Percentiles rank a stretch among this genome's conserved stretches.
These are phyloP conservation scores for Sebastiscus albofasciatus DNA, from an alignment of 2,797 vertebrate genomes.

Conservation along the genomic window DNA sequence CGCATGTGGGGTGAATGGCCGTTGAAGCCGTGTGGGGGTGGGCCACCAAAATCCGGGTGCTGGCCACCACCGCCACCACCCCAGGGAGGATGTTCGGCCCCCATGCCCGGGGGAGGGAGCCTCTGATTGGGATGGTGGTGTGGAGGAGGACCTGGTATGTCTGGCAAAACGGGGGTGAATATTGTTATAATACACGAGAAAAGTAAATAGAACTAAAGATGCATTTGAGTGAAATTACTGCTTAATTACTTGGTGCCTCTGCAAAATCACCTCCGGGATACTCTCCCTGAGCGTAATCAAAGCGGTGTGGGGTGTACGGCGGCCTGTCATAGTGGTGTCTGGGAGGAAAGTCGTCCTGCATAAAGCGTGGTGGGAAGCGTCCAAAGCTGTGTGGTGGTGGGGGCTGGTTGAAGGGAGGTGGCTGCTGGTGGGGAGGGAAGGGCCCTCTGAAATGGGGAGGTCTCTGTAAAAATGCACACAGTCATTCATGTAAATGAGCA, in stretches of 20 bases:
- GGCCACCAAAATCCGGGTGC: constrained; percentile 93
- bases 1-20: constrained; percentile 95
- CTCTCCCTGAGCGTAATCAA: constrained; percentile 95
- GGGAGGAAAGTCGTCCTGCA: constrained; percentile 97
- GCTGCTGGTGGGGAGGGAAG: constrained; percentile 97
- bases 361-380: constrained; percentile 95
- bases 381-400: constrained; percentile 94
- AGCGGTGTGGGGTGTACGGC: constrained; percentile 92
- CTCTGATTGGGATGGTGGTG: constrained; percentile 95
- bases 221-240: background rate
- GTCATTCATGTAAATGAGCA: background rate
- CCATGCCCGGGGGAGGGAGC: constrained; percentile 93
- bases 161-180: constrained; percentile 65
- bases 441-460: constrained; percentile 96
- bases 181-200: background rate
- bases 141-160: constrained; percentile 92
- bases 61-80: constrained; percentile 86
- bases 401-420: constrained; percentile 95
- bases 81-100: constrained; percentile 92
- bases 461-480: constrained; percentile 69
- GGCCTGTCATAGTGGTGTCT: constrained; percentile 95
- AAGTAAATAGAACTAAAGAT: background rate
- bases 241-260: background rate
- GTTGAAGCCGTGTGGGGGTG: constrained; percentile 94
- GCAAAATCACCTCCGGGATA: constrained; percentile 89